phyloP scores from a whole-genome alignment of 2,888 invertebrate genomes.

The Anthophora plumipes region DNA sequence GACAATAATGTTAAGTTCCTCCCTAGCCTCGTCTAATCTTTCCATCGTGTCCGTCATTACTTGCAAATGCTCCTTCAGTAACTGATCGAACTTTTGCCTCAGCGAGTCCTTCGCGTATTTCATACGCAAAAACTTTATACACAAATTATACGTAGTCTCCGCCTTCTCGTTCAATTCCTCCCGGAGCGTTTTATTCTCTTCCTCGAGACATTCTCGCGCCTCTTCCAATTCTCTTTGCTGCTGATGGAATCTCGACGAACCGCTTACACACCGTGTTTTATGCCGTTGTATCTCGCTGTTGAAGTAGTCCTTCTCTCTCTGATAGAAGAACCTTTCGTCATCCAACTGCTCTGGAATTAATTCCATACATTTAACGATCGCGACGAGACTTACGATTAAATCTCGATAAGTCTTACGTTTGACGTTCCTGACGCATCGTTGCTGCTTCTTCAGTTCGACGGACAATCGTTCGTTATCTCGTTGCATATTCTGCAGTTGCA shows the following conservation, averaged over 20 bases:
- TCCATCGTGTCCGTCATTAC: slow-evolving; percentile 80
- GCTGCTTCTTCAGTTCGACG: slow-evolving; percentile 85
- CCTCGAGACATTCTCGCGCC: slow-evolving; percentile 60
- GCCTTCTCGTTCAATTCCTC: slow-evolving; percentile 70
- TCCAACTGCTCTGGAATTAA: slow-evolving; percentile 85
- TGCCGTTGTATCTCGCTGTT: slow-evolving; percentile 85
- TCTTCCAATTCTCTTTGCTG: slow-evolving; percentile 62
- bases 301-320: slow-evolving; percentile 86
- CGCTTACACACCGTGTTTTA: slow-evolving; percentile 73
- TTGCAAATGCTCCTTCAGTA: slow-evolving; percentile 73
- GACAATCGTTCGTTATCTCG: slow-evolving; percentile 86
- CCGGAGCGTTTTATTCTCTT: slow-evolving; percentile 71
- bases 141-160: slow-evolving; percentile 74
- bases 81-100: slow-evolving; percentile 71
- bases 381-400: neutral
- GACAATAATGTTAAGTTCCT: slow-evolving; percentile 76
- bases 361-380: slow-evolving; percentile 41
- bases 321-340: slow-evolving; percentile 86
- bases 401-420: slow-evolving; percentile 76
- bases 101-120: slow-evolving; percentile 75
- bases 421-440: slow-evolving; percentile 85
- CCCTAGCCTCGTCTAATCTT: slow-evolving; percentile 76
- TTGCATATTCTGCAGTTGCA: slow-evolving; percentile 84
- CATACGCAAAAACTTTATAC: slow-evolving; percentile 77
- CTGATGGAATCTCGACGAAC: slow-evolving; percentile 63